Conservation (phyloP, 2,888 invertebrate genomes). For the Eudemis profundana region DNA sequence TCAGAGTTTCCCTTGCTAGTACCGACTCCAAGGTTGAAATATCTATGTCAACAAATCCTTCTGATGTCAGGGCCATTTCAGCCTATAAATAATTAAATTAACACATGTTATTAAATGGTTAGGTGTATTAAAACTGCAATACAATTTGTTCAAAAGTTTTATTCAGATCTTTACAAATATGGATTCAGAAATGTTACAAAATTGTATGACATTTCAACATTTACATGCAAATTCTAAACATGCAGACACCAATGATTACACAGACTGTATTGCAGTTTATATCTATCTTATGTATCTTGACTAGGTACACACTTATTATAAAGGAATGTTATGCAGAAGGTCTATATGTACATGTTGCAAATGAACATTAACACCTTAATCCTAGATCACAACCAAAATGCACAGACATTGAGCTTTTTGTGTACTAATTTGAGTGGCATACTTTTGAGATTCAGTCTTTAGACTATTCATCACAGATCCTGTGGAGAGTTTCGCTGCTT, state of each 20-base stretch:
- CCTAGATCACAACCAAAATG: conserved; percentile 79
- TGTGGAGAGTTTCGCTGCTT: conserved; percentile 67
- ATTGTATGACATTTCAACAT: conserved; percentile 60
- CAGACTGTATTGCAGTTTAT: conserved; percentile 83
- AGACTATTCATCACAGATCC: conserved; percentile 60
- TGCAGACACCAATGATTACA: conserved; percentile 59
- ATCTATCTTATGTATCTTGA: conserved; percentile 47
- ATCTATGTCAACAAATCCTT: conserved; percentile 98
- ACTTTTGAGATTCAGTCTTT: conserved; percentile 32
- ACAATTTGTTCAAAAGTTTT: conserved; percentile 79
- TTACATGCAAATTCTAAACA: conserved; percentile 70
- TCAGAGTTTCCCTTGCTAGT: conserved; percentile 95
- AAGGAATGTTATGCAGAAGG: conserved; percentile 33
- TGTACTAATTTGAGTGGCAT: conserved; percentile 34
- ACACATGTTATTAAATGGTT: conserved; percentile 54
- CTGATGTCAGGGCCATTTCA: conserved; percentile 97
- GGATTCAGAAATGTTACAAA: conserved; percentile 65
- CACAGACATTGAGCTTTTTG: conserved; percentile 36
- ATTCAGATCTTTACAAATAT: conserved; percentile 68
- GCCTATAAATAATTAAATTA: conserved; percentile 87
- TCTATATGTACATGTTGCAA: conserved; percentile 39
- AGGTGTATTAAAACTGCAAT: conserved; percentile 84
- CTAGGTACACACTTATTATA: conserved; percentile 48
- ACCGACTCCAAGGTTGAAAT: conserved; percentile 96
- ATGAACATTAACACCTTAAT: conserved; percentile 55